Percentiles rank a stretch among this genome's conserved stretches.
Evolutionary conservation across 2,797 vertebrate species (phyloP).

Genomic region (Gobio occitaniae): DNA sequence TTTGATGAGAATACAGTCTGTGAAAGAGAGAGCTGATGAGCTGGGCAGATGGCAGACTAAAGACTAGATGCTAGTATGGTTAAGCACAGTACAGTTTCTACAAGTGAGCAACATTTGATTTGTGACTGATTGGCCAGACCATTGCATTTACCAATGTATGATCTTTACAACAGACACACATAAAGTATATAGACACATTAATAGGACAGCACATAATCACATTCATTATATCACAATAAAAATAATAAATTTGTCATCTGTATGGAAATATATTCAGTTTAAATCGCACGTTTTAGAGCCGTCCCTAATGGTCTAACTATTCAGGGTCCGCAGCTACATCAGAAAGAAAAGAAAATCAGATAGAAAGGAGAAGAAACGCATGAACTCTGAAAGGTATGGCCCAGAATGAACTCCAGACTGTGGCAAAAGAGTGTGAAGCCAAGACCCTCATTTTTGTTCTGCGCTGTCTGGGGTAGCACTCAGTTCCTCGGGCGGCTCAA

Average conservation of each 20-base stretch:
- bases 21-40: slow-evolving; percentile 47
- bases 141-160: slow-evolving; percentile 8
- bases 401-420: slow-evolving; percentile 40
- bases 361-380: slow-evolving; percentile 6
- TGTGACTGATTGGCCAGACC: not conserved
- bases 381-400: slow-evolving; percentile 13
- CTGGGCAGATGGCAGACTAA: slow-evolving; percentile 48
- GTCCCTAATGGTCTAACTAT: slow-evolving; percentile 10
- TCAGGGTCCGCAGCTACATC: slow-evolving; percentile 16
- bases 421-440: slow-evolving; percentile 51
- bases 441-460: slow-evolving; percentile 46
- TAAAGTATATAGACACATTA: slow-evolving; percentile 7
- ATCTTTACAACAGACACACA: slow-evolving; percentile 28
- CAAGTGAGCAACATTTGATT: not conserved
- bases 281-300: slow-evolving; percentile 29
- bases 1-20: slow-evolving; percentile 55
- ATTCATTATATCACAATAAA: not conserved
- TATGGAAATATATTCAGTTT: slow-evolving; percentile 15
- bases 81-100: not conserved
- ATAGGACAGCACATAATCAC: not conserved
- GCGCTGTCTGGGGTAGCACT: slow-evolving; percentile 45
- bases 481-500: slow-evolving; percentile 44
- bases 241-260: slow-evolving; percentile 5
- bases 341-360: slow-evolving; percentile 45
- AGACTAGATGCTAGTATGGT: slow-evolving; percentile 23